Conservation (phyloP, 2,888 invertebrate species). For the Apantesis nais region DNA sequence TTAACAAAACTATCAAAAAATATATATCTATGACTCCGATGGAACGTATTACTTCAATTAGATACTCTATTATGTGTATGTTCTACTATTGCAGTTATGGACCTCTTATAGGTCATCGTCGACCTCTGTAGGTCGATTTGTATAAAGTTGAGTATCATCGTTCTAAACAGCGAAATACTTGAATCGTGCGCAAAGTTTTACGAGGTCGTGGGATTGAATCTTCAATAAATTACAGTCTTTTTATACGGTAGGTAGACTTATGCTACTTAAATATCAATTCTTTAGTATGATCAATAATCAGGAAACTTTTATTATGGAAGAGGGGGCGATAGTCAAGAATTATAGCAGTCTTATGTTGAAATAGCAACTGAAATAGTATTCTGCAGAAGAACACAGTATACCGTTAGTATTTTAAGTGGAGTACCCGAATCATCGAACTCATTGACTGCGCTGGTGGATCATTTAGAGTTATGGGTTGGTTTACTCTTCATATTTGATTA, state of each 20-base stretch:
- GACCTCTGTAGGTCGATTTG: neutral
- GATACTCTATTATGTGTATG: neutral
- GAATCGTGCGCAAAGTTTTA: slow-evolving; percentile 46
- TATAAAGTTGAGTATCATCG: neutral
- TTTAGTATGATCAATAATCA: neutral
- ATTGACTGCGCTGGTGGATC: too few species aligned
- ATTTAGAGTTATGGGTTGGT: too few species aligned
- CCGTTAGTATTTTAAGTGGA: too few species aligned
- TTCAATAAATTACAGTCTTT: slow-evolving; percentile 24
- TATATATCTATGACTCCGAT: too few species aligned
- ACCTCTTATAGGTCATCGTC: neutral
- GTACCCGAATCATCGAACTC: too few species aligned
- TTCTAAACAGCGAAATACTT: slow-evolving; percentile 44
- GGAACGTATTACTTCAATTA: too few species aligned
- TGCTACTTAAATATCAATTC: neutral
- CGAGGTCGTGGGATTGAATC: slow-evolving; percentile 53
- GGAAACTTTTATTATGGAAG: too few species aligned
- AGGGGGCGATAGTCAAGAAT: neutral
- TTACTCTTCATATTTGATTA: too few species aligned
- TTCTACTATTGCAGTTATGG: neutral
- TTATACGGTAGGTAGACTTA: slow-evolving; percentile 22
- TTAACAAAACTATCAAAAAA: too few species aligned
- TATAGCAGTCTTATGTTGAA: too few species aligned
- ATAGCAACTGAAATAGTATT: neutral
- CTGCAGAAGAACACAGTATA: neutral